phyloP scores from a whole-genome alignment of 2,797 vertebrate genomes.

The Lacerta bilineata region DNA sequence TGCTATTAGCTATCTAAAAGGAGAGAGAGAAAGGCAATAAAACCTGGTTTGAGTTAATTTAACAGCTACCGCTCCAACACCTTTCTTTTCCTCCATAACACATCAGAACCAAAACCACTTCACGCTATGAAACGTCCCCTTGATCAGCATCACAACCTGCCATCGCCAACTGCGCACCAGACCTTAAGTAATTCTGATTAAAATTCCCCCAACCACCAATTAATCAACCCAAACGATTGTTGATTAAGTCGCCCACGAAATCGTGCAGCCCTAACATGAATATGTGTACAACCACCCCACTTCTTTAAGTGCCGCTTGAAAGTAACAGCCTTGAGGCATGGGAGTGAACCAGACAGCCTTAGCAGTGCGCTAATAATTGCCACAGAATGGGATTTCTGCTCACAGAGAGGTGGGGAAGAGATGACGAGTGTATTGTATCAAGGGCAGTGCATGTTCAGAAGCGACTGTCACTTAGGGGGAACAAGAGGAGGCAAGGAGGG shows the following conservation, averaged over 20 bases:
- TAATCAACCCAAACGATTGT: not conserved
- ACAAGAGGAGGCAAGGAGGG: conserved; percentile 17
- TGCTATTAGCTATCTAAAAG: not conserved
- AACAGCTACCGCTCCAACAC: not conserved
- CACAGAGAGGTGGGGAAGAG: not conserved
- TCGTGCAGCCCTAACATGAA: not conserved
- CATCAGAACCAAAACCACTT: not conserved
- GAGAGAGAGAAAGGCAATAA: not conserved
- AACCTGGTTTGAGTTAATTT: not conserved
- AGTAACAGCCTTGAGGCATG: conserved; percentile 34
- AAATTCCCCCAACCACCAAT: conserved; percentile 10
- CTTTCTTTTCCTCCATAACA: not conserved
- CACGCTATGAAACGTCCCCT: not conserved
- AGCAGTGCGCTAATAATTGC: conserved; percentile 8
- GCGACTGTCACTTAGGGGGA: conserved; percentile 6
- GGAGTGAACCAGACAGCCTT: conserved; percentile 19
- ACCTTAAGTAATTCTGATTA: not conserved
- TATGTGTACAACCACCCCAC: not conserved
- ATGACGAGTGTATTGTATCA: not conserved
- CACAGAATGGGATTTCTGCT: conserved; percentile 19
- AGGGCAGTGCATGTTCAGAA: conserved; percentile 3
- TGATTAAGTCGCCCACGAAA: conserved; percentile 26
- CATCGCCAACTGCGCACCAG: not conserved
- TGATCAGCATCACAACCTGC: not conserved
- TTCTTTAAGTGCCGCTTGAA: not conserved